Evolutionary conservation across 2,888 invertebrate species (phyloP).

Genomic region (Horisme vitalbata): DNA sequence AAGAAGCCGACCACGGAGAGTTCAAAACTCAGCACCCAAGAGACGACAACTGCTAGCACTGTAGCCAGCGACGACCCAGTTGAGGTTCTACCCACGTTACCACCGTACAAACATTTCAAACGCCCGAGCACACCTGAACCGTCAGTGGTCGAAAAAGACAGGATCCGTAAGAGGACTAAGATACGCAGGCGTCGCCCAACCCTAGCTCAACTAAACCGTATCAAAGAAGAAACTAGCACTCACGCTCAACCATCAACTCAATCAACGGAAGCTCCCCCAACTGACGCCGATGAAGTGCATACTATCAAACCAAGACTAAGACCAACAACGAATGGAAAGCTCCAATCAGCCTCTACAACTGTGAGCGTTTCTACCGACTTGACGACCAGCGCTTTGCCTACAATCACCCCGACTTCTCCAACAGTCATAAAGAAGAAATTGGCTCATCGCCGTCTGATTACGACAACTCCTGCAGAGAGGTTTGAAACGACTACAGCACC

Average conservation of each 20-base stretch:
- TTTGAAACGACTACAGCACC: constrained; percentile 64
- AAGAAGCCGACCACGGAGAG: constrained; percentile 64
- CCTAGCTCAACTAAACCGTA: constrained; percentile 53
- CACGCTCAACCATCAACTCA: constrained; percentile 36
- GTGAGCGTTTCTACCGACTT: constrained; percentile 70
- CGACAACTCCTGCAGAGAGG: constrained; percentile 55
- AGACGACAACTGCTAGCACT: constrained; percentile 53
- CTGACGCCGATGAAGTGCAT: constrained; percentile 59
- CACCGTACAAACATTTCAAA: constrained; percentile 74
- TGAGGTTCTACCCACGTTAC: constrained; percentile 70
- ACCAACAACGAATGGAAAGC: constrained; percentile 49
- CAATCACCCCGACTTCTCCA: constrained; percentile 70
- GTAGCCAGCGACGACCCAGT: constrained; percentile 49
- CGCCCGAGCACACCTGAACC: constrained; percentile 54
- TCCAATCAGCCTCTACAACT: constrained; percentile 65
- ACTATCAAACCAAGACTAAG: constrained; percentile 67
- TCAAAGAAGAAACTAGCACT: constrained; percentile 55
- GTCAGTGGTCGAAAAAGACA: constrained; percentile 57
- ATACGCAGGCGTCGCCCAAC: constrained; percentile 72
- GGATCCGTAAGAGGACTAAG: constrained; percentile 71
- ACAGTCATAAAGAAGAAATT: constrained; percentile 70
- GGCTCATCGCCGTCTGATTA: constrained; percentile 58
- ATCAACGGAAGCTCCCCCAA: constrained; percentile 52
- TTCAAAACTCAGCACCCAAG: constrained; percentile 41
- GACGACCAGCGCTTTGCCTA: constrained; percentile 74